Conservation (phyloP, 1,140 invertebrate genomes). For the Cheumatopsyche charites region DNA sequence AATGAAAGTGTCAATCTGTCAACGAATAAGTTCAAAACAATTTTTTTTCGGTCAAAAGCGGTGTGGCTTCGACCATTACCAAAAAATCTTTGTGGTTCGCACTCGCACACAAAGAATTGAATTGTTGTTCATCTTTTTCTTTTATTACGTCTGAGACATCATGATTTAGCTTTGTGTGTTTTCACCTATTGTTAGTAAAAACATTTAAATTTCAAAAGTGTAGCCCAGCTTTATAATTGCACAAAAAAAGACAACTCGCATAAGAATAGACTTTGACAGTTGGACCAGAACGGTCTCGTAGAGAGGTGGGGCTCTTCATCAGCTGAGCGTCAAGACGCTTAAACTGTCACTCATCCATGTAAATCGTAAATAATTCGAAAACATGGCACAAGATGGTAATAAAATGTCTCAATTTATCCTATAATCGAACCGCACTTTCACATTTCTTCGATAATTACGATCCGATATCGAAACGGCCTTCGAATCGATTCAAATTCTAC, state of each 20-base stretch:
- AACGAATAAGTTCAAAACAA: no score
- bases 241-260: neutral
- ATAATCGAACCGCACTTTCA: neutral
- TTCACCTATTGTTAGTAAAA: no score
- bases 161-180: no score
- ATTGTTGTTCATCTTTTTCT: no score
- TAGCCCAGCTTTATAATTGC: neutral
- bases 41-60: no score
- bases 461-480: neutral
- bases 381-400: neutral
- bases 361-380: neutral
- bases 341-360: constrained; percentile 11
- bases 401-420: neutral
- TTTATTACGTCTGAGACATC: no score
- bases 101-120: no score
- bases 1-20: no score
- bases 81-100: no score
- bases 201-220: no score
- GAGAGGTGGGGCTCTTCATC: neutral
- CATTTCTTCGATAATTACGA: neutral
- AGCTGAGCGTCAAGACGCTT: neutral
- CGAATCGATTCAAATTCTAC: neutral
- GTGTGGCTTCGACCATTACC: no score
- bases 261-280: neutral
- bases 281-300: neutral